These are phyloP conservation scores for Ophion obscuratus DNA, from an alignment of 2,888 invertebrate genomes.

Conservation along the genomic window DNA sequence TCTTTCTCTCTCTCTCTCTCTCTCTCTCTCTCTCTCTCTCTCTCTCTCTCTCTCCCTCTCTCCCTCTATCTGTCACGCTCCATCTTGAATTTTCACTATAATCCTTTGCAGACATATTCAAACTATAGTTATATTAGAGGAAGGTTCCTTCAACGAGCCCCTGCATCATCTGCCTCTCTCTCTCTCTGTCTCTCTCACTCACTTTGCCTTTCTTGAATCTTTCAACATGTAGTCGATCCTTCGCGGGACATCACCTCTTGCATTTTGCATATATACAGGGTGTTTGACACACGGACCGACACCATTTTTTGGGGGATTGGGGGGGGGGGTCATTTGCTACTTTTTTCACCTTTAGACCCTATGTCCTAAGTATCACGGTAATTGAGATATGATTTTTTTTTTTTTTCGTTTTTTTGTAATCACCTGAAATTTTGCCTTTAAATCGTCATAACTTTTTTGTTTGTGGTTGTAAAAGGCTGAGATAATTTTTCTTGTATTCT, in stretches of 20 bases:
- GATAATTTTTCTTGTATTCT: too few species aligned
- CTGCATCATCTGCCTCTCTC: constrained; percentile 35
- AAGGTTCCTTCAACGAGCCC: constrained; percentile 53
- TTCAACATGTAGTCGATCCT: constrained; percentile 36
- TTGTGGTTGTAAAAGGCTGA: too few species aligned
- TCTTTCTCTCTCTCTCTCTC: constrained; percentile 51
- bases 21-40: constrained; percentile 48
- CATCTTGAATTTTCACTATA: constrained; percentile 20
- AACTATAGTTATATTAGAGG: constrained; percentile 19
- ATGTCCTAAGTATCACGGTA: too few species aligned
- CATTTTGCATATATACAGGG: constrained; percentile 9
- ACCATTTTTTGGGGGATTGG: too few species aligned
- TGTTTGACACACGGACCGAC: neutral
- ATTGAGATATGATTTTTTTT: too few species aligned
- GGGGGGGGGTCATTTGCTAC: too few species aligned
- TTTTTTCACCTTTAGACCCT: too few species aligned
- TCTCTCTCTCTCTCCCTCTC: constrained; percentile 48
- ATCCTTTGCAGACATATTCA: constrained; percentile 40
- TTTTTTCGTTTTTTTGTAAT: too few species aligned
- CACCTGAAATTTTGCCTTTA: too few species aligned
- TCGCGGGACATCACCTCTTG: constrained; percentile 40
- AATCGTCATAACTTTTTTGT: too few species aligned
- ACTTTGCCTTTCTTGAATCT: constrained; percentile 10
- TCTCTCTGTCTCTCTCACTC: constrained; percentile 34
- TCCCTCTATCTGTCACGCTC: constrained; percentile 27